These are phyloP conservation scores for Prinia subflava DNA, from an alignment of 2,113 vertebrate species.

Conservation along the genomic window DNA sequence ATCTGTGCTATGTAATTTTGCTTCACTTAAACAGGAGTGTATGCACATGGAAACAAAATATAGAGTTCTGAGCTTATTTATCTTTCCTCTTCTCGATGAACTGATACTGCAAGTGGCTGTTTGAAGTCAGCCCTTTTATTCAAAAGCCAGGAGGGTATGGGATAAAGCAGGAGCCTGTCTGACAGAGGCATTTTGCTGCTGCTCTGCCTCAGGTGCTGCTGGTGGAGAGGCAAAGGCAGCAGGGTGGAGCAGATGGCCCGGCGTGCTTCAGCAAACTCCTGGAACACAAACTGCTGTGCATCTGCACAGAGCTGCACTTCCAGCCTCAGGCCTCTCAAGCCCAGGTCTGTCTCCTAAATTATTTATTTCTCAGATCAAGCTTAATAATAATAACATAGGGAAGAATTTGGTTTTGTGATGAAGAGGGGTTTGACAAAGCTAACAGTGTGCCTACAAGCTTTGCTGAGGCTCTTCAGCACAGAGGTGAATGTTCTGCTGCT, in stretches of 20 bases:
- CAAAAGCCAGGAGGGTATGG: neutral
- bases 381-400: neutral
- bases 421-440: neutral
- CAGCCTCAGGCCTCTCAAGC: neutral
- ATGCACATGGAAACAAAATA: accelerated
- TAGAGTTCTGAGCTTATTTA: neutral
- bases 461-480: neutral
- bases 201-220: neutral
- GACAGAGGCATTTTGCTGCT: neutral
- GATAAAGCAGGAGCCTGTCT: neutral
- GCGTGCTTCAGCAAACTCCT: neutral
- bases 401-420: neutral
- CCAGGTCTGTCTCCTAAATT: neutral
- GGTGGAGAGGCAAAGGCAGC: neutral
- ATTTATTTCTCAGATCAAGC: neutral
- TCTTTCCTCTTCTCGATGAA: neutral
- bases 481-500: neutral
- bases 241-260: accelerated
- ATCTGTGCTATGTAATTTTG: neutral
- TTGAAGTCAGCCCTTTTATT: neutral
- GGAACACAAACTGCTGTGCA: neutral
- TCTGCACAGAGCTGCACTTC: neutral
- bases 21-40: accelerated
- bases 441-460: neutral
- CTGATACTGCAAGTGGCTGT: neutral